Percentiles rank a stretch among this genome's conserved stretches.
Conservation (phyloP, 2,113 vertebrate genomes). For the Menidia beryllina region DNA sequence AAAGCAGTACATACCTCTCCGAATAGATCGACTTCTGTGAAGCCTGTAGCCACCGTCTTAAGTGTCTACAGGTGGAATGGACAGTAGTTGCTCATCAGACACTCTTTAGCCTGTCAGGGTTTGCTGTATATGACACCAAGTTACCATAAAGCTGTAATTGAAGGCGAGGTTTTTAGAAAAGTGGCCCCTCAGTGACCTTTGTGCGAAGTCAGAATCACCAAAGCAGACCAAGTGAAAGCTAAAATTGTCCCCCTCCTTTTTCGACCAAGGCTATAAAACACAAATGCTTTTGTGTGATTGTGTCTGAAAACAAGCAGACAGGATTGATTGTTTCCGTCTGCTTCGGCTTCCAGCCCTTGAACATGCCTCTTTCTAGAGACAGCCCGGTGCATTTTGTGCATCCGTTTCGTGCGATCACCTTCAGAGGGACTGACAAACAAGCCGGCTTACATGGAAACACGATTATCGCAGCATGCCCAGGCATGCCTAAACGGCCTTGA, state of each 20-base stretch:
- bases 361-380: not conserved
- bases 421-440: not conserved
- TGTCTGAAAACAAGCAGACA: not conserved
- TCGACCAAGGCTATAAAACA: not conserved
- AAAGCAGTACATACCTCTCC: slow-evolving; percentile 13
- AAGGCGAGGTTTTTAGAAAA: not conserved
- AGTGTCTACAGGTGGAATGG: slow-evolving; percentile 14
- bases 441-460: not conserved
- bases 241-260: not conserved
- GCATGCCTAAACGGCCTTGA: not conserved
- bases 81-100: slow-evolving; percentile 4
- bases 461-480: not conserved
- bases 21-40: slow-evolving; percentile 9
- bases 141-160: not conserved
- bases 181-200: not conserved
- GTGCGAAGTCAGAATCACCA: not conserved
- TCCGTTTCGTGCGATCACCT: not conserved
- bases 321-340: not conserved
- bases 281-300: not conserved
- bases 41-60: not conserved
- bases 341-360: too few relatives aligned
- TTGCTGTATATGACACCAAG: not conserved
- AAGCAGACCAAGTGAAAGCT: not conserved
- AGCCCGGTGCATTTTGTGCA: not conserved
- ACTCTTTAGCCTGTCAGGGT: too few relatives aligned